phyloP scores from a whole-genome alignment of 2,888 invertebrate genomes.

The Tetragonisca angustula region DNA sequence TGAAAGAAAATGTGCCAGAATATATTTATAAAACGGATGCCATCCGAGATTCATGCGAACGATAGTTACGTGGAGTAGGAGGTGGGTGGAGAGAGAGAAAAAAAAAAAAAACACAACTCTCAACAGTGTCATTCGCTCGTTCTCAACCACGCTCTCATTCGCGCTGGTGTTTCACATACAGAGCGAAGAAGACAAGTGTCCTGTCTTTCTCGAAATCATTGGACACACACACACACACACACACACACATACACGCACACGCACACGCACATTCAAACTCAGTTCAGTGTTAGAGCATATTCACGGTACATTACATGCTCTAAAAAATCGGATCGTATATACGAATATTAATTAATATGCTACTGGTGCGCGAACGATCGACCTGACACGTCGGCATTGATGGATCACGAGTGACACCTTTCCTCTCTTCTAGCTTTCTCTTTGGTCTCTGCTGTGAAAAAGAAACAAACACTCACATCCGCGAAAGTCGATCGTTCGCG shows the following conservation, averaged over 20 bases:
- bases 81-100: neutral
- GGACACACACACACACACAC: conserved; percentile 38
- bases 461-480: neutral
- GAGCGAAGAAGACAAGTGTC: conserved; percentile 18
- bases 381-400: conserved; percentile 5
- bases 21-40: conserved; percentile 73
- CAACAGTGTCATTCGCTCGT: conserved; percentile 49
- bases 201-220: conserved; percentile 33
- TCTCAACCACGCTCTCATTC: conserved; percentile 32
- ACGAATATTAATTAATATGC: conserved; percentile 80
- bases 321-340: conserved; percentile 79
- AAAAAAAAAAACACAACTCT: conserved; percentile 42
- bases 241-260: neutral
- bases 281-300: conserved; percentile 82
- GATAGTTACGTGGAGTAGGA: conserved; percentile 62
- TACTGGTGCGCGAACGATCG: conserved; percentile 78
- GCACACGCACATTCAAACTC: conserved; percentile 67
- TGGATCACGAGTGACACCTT: neutral
- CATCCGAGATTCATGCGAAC: conserved; percentile 5
- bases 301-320: conserved; percentile 81
- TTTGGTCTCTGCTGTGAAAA: neutral
- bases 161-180: conserved; percentile 18
- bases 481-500: conserved; percentile 58
- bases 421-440: neutral
- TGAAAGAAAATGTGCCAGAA: conserved; percentile 87